phyloP scores from a whole-genome alignment of 2,797 vertebrate genomes.

The Borostomias antarcticus region DNA sequence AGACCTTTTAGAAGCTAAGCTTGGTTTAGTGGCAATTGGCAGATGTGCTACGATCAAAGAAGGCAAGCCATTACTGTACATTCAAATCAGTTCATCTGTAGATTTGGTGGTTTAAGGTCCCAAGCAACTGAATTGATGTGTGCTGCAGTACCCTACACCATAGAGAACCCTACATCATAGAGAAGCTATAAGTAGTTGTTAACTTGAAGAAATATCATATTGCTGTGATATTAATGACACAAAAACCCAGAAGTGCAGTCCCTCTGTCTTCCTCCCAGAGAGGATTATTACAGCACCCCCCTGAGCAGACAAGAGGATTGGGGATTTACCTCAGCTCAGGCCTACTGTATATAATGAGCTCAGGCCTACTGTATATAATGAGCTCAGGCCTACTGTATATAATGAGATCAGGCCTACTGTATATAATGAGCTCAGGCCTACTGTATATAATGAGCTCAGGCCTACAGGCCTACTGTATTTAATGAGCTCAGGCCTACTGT shows the following conservation, averaged over 20 bases:
- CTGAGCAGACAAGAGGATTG: constrained; percentile 56
- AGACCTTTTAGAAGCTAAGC: constrained; percentile 36
- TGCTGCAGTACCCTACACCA: constrained; percentile 22
- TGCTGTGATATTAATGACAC: constrained; percentile 49
- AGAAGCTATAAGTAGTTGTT: too few species aligned
- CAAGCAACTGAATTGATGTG: constrained; percentile 25
- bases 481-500: constrained; percentile 54
- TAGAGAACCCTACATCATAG: constrained; percentile 40
- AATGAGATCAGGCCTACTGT: constrained; percentile 54
- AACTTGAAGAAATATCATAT: constrained; percentile 52
- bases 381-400: too few species aligned
- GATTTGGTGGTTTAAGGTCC: constrained; percentile 10
- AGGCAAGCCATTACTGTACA: constrained; percentile 48
- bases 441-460: constrained; percentile 55
- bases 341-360: constrained; percentile 59
- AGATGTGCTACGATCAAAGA: constrained; percentile 53
- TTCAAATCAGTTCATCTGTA: constrained; percentile 36
- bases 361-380: constrained; percentile 56
- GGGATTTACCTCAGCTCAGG: constrained; percentile 61
- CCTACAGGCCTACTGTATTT: too few species aligned
- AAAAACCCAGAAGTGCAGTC: constrained; percentile 39
- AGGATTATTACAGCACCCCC: constrained; percentile 64
- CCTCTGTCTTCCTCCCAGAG: constrained; percentile 54
- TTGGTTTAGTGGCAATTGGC: constrained; percentile 44
- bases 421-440: too few species aligned